phyloP scores from a whole-genome alignment of 2,797 vertebrate genomes.

The Sebastes trivittatus region DNA sequence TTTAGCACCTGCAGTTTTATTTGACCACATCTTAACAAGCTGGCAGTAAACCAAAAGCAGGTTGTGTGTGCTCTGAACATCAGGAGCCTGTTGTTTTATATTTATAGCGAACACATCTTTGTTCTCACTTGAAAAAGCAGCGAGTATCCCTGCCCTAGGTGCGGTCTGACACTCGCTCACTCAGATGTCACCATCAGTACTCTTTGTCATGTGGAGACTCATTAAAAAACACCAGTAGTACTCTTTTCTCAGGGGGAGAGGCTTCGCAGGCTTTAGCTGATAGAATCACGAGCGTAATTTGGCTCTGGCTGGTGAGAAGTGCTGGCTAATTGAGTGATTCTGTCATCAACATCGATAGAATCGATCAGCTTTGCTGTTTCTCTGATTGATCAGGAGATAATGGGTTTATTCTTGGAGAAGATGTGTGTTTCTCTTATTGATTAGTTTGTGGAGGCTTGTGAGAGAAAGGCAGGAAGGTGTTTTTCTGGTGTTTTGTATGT shows the following conservation, averaged over 20 bases:
- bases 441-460: constrained; percentile 2
- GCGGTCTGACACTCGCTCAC: neutral
- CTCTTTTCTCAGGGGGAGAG: constrained; percentile 13
- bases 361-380: constrained; percentile 44
- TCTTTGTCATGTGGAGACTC: neutral
- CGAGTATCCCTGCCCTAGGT: neutral
- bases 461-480: neutral
- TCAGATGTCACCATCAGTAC: neutral
- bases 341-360: constrained; percentile 42
- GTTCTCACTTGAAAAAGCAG: neutral
- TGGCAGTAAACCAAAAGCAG: neutral
- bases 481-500: neutral
- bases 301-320: constrained; percentile 16
- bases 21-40: constrained; percentile 1
- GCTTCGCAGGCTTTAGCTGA: constrained; percentile 7
- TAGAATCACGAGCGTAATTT: constrained; percentile 24
- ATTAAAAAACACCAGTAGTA: constrained; percentile 6
- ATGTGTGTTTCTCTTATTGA: constrained; percentile 19
- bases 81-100: neutral
- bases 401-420: constrained; percentile 12
- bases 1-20: constrained; percentile 12
- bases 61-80: neutral
- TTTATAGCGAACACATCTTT: neutral
- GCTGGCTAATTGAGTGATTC: constrained; percentile 30
- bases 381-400: constrained; percentile 49